Percentiles rank a stretch among this genome's conserved stretches.
These are phyloP conservation scores for Mystacornis crossleyi DNA, from an alignment of 2,113 vertebrate species.

Conservation along the genomic window DNA sequence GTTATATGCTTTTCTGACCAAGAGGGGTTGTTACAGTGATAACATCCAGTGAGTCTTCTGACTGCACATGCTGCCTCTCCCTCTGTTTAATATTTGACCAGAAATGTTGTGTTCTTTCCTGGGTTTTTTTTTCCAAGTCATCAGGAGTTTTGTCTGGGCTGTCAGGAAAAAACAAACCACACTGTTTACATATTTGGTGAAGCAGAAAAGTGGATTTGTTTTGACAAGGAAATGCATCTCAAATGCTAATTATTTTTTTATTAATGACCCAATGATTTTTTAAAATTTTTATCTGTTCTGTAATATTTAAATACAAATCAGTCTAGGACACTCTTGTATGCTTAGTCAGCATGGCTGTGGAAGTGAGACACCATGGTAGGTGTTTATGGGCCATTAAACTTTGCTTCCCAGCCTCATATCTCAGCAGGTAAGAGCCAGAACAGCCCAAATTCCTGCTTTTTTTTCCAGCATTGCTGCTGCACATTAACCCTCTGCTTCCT, in stretches of 20 bases:
- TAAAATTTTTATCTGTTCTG: neutral
- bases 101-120: neutral
- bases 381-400: constrained; percentile 22
- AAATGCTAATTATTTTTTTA: neutral
- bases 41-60: neutral
- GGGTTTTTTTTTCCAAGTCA: neutral
- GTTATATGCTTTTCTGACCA: neutral
- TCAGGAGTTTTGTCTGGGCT: neutral
- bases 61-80: neutral
- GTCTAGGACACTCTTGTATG: neutral
- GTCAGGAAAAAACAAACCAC: neutral
- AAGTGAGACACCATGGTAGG: neutral
- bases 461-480: neutral
- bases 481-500: neutral
- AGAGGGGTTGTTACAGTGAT: neutral
- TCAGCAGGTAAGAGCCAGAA: neutral
- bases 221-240: neutral
- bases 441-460: neutral
- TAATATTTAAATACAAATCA: neutral
- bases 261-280: neutral
- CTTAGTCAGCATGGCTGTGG: neutral
- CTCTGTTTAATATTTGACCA: neutral
- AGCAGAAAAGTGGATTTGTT: neutral
- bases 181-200: neutral
- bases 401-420: neutral